phyloP scores from a whole-genome alignment of 2,113 vertebrate species.

The Panthera leo region DNA sequence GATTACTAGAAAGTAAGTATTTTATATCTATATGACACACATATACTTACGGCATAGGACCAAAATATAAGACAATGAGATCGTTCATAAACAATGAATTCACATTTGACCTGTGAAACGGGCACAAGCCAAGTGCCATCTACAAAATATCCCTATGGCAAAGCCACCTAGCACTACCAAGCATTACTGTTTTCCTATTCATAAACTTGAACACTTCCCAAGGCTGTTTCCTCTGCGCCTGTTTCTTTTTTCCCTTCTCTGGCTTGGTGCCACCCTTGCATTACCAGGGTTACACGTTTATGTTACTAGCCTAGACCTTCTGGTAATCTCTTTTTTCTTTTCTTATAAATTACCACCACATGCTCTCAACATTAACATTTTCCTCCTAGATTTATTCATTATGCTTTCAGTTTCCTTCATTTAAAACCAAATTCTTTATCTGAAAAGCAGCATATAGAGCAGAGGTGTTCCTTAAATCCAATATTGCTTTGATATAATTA shows the following conservation, averaged over 20 bases:
- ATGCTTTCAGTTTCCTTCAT: slow-evolving; percentile 28
- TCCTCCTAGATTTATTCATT: slow-evolving; percentile 43
- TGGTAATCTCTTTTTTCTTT: neutral
- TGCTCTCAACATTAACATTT: neutral
- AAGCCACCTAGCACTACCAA: neutral
- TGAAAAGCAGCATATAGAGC: slow-evolving; percentile 34
- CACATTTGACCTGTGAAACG: neutral
- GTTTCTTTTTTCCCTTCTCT: neutral
- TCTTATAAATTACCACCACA: slow-evolving; percentile 28
- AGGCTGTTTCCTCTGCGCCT: neutral
- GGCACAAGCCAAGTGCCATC: neutral
- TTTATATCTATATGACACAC: neutral
- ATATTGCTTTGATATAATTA: neutral
- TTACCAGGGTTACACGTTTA: neutral
- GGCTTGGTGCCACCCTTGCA: neutral
- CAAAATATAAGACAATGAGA: neutral
- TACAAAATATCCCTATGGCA: neutral
- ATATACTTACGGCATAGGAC: neutral
- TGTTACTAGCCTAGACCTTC: neutral
- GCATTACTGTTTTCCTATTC: neutral
- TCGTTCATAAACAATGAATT: neutral
- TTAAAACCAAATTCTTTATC: slow-evolving; percentile 55
- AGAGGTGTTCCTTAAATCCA: slow-evolving; percentile 45
- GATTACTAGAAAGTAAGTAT: neutral
- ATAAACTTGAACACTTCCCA: neutral